phyloP scores from a whole-genome alignment of 2,797 vertebrate genomes.

The Rhinoraja longicauda region DNA sequence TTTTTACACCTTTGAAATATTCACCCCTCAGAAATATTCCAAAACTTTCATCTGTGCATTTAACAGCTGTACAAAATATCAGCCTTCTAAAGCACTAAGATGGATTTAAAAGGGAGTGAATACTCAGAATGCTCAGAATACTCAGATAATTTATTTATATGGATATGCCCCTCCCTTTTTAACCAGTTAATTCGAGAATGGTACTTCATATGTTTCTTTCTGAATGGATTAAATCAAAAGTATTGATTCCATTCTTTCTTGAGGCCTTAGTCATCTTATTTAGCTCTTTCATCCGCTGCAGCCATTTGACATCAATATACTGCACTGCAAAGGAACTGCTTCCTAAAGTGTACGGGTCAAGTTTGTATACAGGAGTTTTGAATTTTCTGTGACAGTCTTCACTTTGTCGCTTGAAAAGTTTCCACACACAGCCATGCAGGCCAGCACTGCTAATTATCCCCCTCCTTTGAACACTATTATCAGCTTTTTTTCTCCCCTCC shows the following conservation, averaged over 20 bases:
- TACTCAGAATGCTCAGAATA: too few species aligned
- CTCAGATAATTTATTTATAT: neutral
- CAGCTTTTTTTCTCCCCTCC: slow-evolving; percentile 81
- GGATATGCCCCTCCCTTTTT: neutral
- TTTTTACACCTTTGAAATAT: slow-evolving; percentile 50
- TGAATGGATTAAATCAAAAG: slow-evolving; percentile 67
- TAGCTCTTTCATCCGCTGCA: slow-evolving; percentile 62
- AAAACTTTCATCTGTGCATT: neutral
- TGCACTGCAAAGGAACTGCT: slow-evolving; percentile 73
- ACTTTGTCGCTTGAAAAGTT: slow-evolving; percentile 79
- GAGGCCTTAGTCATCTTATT: slow-evolving; percentile 69
- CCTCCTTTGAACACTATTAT: slow-evolving; percentile 94
- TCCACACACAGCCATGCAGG: slow-evolving; percentile 91
- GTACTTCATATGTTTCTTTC: slow-evolving; percentile 66
- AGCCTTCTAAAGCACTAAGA: slow-evolving; percentile 43
- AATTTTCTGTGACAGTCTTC: slow-evolving; percentile 80
- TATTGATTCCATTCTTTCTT: slow-evolving; percentile 64
- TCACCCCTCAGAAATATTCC: neutral
- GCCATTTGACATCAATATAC: slow-evolving; percentile 63
- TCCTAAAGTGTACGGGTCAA: slow-evolving; percentile 83
- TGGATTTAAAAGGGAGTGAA: neutral
- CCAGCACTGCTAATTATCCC: slow-evolving; percentile 95
- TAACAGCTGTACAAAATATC: slow-evolving; percentile 26
- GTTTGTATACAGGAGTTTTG: slow-evolving; percentile 98
- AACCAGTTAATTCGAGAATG: slow-evolving; percentile 55